Evolutionary conservation across 2,888 invertebrate genomes (phyloP), one percentile per base, ranked within the genome.

Genomic region (Orthosia gothica): DNA sequence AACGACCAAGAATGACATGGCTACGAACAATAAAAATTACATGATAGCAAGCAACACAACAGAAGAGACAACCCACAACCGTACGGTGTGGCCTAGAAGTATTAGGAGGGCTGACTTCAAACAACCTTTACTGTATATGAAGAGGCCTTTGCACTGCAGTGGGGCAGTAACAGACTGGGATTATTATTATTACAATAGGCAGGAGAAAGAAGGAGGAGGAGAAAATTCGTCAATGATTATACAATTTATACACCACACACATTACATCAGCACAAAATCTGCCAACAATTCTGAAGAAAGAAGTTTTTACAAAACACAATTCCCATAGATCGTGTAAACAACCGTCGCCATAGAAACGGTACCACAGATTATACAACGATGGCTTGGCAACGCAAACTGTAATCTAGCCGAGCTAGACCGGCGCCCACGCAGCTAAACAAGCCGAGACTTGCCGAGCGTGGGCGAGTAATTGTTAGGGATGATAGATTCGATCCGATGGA

Each of bases 401-500:
- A 78, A 78, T 84, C 76, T 84, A 84, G 76, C 40, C 23, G 75
- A 64, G 73, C 86, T 84, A 87, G 87, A 79, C 74, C 83, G 67
- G 74, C 81, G 79, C 86, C 86, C 74, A 86, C 88, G 86, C 84
- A 79, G 16, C 52, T 71, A 65, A 69, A 76, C 72, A 61, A 71
- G 26, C 64, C 74, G 65, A 71, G 63, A 61, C 45, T 45, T 45
- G n/a, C 32, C 32, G 15, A 66, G 71, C 73, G 86, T 86, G 59
- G 88, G 86, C 76, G 85, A 47, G 62, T 84, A 81, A 84, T 84
- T 84, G 84, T 66, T 84, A 82, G 81, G 84, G 81, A 81, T 84
- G 84, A 84, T 76, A 82, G 71, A 82, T 82, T 62, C 70, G 20
- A 52, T 65, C 62, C 13, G 65, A 80, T 74, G 84, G 75, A 76